phyloP scores from a whole-genome alignment of 2,113 vertebrate genomes.

The Lasiurus cinereus region DNA sequence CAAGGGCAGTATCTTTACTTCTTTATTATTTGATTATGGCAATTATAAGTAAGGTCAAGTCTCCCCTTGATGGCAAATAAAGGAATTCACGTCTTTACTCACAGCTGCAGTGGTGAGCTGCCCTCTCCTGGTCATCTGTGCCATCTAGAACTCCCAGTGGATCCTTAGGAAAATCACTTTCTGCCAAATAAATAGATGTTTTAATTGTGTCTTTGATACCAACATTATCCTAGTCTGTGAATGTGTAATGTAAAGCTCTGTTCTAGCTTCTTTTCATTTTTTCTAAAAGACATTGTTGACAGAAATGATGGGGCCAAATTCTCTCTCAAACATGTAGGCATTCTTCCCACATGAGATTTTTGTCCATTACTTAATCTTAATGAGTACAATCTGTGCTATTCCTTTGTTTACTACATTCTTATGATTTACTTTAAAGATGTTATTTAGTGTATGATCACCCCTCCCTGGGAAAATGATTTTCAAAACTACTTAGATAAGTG shows the following conservation, averaged over 20 bases:
- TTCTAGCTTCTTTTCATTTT: constrained; percentile 9
- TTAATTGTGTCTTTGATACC: constrained; percentile 46
- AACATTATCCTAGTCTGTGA: neutral
- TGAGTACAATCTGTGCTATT: constrained; percentile 5
- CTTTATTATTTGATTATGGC: constrained; percentile 49
- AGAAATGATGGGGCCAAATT: constrained; percentile 42
- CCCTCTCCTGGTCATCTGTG: constrained; percentile 83
- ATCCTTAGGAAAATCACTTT: constrained; percentile 59
- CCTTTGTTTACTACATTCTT: constrained; percentile 40
- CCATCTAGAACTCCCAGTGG: constrained; percentile 71
- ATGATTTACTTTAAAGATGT: constrained; percentile 32
- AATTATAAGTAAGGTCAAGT: constrained; percentile 23
- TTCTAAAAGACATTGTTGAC: constrained; percentile 16
- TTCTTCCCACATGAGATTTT: constrained; percentile 23
- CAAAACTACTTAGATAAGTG: constrained; percentile 41
- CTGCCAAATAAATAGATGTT: constrained; percentile 35
- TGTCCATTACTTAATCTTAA: constrained; percentile 23
- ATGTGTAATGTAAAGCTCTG: neutral
- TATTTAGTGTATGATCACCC: neutral
- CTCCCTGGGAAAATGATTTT: neutral
- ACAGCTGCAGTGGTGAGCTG: constrained; percentile 81
- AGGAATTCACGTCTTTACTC: constrained; percentile 45
- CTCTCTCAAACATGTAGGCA: neutral
- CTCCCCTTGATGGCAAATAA: constrained; percentile 35
- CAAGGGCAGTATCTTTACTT: constrained; percentile 30